Conservation (phyloP, 2,797 vertebrate genomes). For the Falco columbarius region DNA sequence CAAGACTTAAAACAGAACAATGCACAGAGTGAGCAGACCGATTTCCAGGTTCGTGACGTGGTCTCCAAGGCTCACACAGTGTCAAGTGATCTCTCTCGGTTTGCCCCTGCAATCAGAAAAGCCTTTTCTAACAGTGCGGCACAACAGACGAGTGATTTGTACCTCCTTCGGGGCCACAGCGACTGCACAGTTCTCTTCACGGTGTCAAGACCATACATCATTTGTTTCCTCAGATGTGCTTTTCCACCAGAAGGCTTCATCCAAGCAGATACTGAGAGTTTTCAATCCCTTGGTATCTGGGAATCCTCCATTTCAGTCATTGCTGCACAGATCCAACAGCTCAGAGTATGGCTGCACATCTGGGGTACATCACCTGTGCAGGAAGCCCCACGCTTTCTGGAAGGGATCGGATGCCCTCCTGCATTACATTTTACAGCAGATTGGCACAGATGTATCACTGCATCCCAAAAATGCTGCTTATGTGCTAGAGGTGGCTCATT, state of each 20-base stretch:
- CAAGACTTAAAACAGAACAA: background rate
- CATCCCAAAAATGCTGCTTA: background rate
- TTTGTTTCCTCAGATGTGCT: background rate
- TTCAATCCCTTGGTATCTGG: background rate
- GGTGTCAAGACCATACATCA: background rate
- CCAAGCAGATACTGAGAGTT: background rate
- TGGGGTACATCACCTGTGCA: background rate
- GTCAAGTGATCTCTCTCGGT: background rate
- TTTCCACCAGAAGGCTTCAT: background rate
- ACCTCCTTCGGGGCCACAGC: background rate
- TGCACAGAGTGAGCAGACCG: background rate
- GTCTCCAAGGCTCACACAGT: background rate
- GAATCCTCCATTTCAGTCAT: background rate
- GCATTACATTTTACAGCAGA: background rate
- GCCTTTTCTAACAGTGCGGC: background rate
- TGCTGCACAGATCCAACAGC: background rate
- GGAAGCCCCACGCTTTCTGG: background rate
- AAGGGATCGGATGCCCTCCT: background rate
- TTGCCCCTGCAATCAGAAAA: background rate
- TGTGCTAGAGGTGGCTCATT: background rate
- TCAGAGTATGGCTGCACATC: background rate
- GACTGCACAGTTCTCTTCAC: background rate
- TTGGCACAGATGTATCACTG: no score
- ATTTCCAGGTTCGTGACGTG: background rate
- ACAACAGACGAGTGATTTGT: rapidly evolving